Evolutionary conservation across 2,797 vertebrate genomes (phyloP).

Genomic region (Sphaeramia orbicularis): DNA sequence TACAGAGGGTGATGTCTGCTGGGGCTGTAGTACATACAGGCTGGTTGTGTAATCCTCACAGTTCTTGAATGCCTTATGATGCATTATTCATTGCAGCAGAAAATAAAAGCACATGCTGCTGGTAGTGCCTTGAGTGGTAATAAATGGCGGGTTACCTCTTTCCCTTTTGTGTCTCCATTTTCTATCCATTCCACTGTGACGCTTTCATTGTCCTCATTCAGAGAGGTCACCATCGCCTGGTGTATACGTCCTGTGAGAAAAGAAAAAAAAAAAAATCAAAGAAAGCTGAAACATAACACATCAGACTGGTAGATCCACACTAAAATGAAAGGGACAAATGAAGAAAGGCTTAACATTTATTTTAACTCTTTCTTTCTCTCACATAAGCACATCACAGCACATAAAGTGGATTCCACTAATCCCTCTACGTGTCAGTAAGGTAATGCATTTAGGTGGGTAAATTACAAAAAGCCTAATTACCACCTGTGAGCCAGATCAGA

Average conservation of each 20-base stretch:
- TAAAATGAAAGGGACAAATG: not conserved
- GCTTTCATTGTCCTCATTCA: constrained; percentile 97
- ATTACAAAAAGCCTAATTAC: constrained; percentile 14
- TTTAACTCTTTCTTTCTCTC: not conserved
- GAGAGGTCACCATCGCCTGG: constrained; percentile 97
- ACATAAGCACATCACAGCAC: not conserved
- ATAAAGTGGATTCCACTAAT: constrained; percentile 12
- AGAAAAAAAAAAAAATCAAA: constrained; percentile 12
- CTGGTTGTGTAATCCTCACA: constrained; percentile 43
- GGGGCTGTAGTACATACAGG: constrained; percentile 17
- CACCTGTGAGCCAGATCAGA: constrained; percentile 6
- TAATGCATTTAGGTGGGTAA: not conserved
- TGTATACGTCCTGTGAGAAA: constrained; percentile 92
- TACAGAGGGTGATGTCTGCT: constrained; percentile 9
- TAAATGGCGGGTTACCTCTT: constrained; percentile 89
- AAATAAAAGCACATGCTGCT: constrained; percentile 34
- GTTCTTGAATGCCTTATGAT: constrained; percentile 48
- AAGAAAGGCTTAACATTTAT: not conserved
- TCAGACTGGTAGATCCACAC: constrained; percentile 7
- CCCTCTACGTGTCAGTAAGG: not conserved
- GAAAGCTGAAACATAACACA: constrained; percentile 33
- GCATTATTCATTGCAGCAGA: constrained; percentile 65
- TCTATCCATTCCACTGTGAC: constrained; percentile 99
- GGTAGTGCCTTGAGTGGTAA: constrained; percentile 27
- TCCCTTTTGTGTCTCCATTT: constrained; percentile 99